A percentile compares a stretch with the other conserved stretches of the same genome.
phyloP scores from a whole-genome alignment of 2,888 invertebrate species.

The Netelia virgata region DNA sequence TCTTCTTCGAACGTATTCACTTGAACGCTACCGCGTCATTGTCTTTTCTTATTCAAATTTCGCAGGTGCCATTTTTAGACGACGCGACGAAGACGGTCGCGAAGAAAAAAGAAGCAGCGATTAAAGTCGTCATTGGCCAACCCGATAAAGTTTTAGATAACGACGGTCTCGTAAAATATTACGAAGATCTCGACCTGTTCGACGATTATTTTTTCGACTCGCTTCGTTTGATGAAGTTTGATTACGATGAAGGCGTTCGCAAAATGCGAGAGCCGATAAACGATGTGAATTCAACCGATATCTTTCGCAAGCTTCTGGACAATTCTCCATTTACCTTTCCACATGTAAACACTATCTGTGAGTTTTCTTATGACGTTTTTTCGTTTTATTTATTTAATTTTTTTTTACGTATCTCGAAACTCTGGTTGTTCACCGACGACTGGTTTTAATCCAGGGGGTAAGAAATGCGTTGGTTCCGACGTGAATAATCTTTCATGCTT shows the following conservation, averaged over 20 bases:
- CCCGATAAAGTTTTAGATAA: conserved; percentile 95
- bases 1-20: background rate
- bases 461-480: background rate
- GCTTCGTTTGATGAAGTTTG: conserved; percentile 85
- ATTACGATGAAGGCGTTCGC: conserved; percentile 85
- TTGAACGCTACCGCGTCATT: background rate
- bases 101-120: conserved; percentile 92
- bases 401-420: background rate
- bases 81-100: conserved; percentile 91
- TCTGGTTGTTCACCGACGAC: conserved; percentile 9
- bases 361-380: conserved; percentile 73
- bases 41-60: background rate
- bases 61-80: conserved; percentile 95
- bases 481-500: background rate
- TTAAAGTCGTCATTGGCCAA: conserved; percentile 96
- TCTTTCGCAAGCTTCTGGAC: conserved; percentile 84
- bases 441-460: background rate
- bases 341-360: conserved; percentile 87
- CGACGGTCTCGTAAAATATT: conserved; percentile 92
- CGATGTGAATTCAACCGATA: conserved; percentile 86
- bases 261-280: conserved; percentile 86
- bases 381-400: too few species aligned
- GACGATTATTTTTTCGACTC: conserved; percentile 85
- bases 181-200: conserved; percentile 86
- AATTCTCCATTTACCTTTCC: conserved; percentile 87